Base-by-base conservation (phyloP, 2,888 invertebrate genomes). In the Urechis unicinctus region DNA sequence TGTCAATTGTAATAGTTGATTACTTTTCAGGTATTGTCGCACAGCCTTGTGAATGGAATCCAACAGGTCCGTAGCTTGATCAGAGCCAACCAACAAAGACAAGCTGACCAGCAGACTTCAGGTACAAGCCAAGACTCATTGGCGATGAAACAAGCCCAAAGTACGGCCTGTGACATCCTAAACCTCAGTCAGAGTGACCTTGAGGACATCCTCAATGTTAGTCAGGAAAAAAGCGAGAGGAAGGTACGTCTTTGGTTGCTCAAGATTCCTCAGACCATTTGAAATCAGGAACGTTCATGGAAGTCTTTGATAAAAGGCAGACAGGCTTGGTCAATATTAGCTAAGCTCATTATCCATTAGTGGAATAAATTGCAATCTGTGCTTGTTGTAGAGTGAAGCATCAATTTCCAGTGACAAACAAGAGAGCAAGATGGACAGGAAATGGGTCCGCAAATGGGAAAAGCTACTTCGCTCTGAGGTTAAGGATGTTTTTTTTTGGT, bases 131-230 rank as follows among this genome's bases (percentile, higher is more conserved):
- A 24, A 6, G 60, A 58, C 26, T 61, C 65, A 1, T 13, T 36
- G 17, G 69, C 71, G 3, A 57, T 75, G 51, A 63, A 68, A 53
- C 61, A 65, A 26, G 74, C 75, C 0, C 71, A 73, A 61, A 61
- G 65, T 48, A 61, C 69, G 44, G 76, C 76, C 36, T 66, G 68
- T 53, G 67, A 73, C 56, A 74, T 75, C 30, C 69, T 77, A n/a
- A 72, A 77, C 57, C 60, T 77, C 36, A 73, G 71, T 55, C 68
- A 72, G 59, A 69, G 71, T 4, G 76, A 77, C 57, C 60, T 75
- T 3, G 73, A 75, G 24, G 74, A 77, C 45, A 67, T 77, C 22
- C 69, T 77, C 70, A 54, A 52, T 41, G n/a, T 41, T 9, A 25
- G 31, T n/a, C 43, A 45, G 5, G 50, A 50, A 36, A 31, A 25